Evolutionary conservation across 2,888 invertebrate species (phyloP).

Genomic region (Yponomeuta evonymella): DNA sequence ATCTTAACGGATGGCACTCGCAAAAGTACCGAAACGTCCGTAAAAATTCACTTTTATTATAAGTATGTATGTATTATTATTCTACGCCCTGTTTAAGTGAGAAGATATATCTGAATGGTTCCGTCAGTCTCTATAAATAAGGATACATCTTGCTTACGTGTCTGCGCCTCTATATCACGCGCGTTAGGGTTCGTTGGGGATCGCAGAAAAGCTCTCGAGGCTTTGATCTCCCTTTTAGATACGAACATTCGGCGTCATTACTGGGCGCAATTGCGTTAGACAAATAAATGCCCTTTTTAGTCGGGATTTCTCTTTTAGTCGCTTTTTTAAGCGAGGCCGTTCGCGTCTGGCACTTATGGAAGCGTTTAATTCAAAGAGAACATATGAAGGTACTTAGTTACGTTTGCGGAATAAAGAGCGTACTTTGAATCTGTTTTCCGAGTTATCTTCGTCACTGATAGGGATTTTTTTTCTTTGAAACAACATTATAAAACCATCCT

Average conservation of each 20-base stretch:
- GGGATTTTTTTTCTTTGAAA: too few species aligned
- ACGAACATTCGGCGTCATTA: conserved; percentile 38
- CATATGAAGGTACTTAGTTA: background rate
- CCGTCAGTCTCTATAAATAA: conserved; percentile 55
- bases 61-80: too few species aligned
- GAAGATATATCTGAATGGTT: conserved; percentile 59
- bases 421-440: background rate
- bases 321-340: background rate
- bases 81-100: conserved; percentile 38
- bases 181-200: conserved; percentile 37
- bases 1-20: too few species aligned
- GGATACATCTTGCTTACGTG: conserved; percentile 34
- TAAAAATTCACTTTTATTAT: too few species aligned
- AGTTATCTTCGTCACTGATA: background rate
- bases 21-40: too few species aligned
- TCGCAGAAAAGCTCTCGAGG: conserved; percentile 27
- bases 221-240: conserved; percentile 39
- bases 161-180: conserved; percentile 41
- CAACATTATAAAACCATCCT: too few species aligned
- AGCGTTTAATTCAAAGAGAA: background rate
- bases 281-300: conserved; percentile 16
- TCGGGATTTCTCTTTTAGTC: background rate
- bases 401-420: background rate
- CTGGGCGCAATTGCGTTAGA: conserved; percentile 13
- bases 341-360: background rate